Percentiles rank a stretch among this genome's conserved stretches.
These are phyloP conservation scores for Delichon dasypus DNA, from an alignment of 2,797 vertebrate genomes.

Conservation along the genomic window DNA sequence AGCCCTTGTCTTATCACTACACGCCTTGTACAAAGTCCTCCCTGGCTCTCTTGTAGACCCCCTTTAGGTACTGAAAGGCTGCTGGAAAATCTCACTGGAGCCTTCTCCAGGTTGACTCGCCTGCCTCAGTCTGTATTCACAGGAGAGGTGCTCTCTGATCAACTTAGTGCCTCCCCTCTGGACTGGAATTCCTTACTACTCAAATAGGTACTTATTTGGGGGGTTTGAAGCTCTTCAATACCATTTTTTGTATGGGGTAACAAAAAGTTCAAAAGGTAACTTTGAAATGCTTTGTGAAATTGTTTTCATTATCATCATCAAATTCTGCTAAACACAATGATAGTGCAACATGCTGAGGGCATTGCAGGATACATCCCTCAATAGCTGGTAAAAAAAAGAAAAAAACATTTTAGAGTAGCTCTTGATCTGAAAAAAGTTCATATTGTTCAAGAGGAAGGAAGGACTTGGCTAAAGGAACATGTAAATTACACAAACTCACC, in stretches of 20 bases:
- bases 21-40: not conserved
- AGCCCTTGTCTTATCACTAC: not conserved
- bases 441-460: not conserved
- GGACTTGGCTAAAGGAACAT: not conserved
- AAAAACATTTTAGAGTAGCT: not conserved
- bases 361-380: not conserved
- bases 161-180: not conserved
- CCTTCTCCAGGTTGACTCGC: not conserved
- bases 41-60: not conserved
- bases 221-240: not conserved
- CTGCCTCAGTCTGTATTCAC: not conserved
- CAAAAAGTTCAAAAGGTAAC: fast-evolving
- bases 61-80: not conserved
- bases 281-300: not conserved
- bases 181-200: not conserved
- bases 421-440: not conserved
- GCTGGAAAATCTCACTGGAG: not conserved
- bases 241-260: not conserved
- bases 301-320: not conserved
- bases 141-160: not conserved
- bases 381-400: not conserved
- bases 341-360: not conserved
- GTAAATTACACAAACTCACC: not conserved
- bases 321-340: not conserved
- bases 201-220: not conserved